Conservation (phyloP, 2,797 vertebrate genomes). For the Anabas testudineus region DNA sequence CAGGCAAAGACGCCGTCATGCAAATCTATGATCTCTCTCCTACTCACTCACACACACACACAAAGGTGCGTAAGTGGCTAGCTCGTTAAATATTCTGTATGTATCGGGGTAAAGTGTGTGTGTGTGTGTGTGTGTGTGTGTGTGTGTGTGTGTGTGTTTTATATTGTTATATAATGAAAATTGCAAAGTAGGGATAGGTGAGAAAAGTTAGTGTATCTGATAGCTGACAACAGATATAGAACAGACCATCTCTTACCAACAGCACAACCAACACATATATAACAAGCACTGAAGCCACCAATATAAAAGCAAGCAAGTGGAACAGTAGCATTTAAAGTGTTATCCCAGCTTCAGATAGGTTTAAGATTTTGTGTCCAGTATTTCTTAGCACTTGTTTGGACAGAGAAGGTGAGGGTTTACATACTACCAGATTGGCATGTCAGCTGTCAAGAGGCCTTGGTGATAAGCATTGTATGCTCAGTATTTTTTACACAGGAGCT, state of each 20-base stretch:
- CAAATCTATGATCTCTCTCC: no score
- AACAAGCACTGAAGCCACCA: neutral
- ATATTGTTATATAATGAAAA: no score
- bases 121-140: no score
- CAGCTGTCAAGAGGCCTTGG: slow-evolving; percentile 9
- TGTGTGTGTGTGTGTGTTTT: no score
- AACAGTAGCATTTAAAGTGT: neutral
- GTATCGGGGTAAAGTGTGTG: no score
- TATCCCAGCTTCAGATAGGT: neutral
- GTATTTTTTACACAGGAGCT: slow-evolving; percentile 28
- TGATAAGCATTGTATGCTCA: slow-evolving; percentile 3
- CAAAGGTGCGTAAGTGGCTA: no score
- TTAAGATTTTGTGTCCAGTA: slow-evolving; percentile 4
- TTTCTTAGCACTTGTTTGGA: slow-evolving; percentile 10
- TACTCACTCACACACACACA: no score
- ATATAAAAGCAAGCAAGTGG: slow-evolving; percentile 3
- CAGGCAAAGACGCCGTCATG: no score
- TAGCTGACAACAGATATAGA: no score
- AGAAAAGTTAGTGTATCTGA: no score
- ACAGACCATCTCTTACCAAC: no score
- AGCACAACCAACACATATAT: neutral
- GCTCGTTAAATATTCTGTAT: neutral
- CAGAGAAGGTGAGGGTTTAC: neutral
- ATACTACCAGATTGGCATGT: slow-evolving; percentile 23
- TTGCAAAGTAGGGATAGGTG: no score